Evolutionary conservation across 2,888 invertebrate genomes (phyloP), one percentile per base, ranked within the genome.

Genomic region (Cantharis rufa): DNA sequence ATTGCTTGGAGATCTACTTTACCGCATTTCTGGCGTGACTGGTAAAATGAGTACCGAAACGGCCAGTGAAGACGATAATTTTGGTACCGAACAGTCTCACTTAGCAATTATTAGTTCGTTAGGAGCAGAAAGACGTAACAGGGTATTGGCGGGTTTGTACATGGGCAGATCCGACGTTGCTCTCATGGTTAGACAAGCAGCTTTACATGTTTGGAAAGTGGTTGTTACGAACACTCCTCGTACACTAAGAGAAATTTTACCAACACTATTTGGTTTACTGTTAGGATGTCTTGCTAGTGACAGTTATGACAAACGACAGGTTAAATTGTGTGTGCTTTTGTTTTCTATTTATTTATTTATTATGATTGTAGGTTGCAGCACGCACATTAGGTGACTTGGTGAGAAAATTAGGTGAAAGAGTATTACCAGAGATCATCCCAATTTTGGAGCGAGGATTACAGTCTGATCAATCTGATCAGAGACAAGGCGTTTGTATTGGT

Each of bases 11-110:
- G 99, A 99, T 88, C 90, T 99, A 70, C 89, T 99, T 21, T 99
- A 98, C 88, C 94, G 97, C 78, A 96, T 99, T 81, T 98, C 98
- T 1, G 99, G 98, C 70, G 98, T 99, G 0, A 95, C 98, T 27
- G 99, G 99, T 72, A 99, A 99, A 90, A 99, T 99, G 98, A 97
- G 97, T 48, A 99, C 99, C 0, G 98, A 98, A 89, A 98, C 98
- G 0, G 98, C 98, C 0, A 96, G 95, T 81, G 99, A 99, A 87
- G 99, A 99, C 87, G 99, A 99, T 86, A 99, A 99, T 88, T 98
- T 99, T 88, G 99, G 99, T 78, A 99, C 99, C 0, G 98, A 98
- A 86, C 96, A 96, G 86, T 97, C 97, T 0, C 97, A 98, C 85
- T 91, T 93, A 86, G 96, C 97, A 0, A 98, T 99, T 80, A 95